Conservation (phyloP, 2,888 invertebrate genomes). For the Coleophora flavipennella region DNA sequence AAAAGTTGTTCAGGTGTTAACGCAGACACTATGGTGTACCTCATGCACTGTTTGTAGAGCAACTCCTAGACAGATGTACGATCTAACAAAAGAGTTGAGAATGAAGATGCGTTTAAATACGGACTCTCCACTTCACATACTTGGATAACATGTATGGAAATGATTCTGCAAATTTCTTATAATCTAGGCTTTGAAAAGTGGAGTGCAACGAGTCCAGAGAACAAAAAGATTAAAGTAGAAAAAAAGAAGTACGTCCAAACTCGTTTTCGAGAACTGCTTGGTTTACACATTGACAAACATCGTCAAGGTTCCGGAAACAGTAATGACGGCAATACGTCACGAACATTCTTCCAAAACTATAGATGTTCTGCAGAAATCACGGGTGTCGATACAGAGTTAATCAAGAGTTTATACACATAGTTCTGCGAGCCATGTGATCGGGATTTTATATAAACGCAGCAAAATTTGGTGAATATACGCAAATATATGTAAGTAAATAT, state of each 20-base stretch:
- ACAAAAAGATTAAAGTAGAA: slow-evolving; percentile 3
- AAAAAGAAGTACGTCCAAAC: slow-evolving; percentile 2
- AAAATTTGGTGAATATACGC: slow-evolving; percentile 7
- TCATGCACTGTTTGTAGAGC: too few relatives aligned
- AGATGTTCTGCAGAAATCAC: background rate
- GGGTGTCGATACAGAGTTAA: background rate
- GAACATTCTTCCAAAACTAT: slow-evolving; percentile 8
- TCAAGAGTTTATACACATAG: slow-evolving; percentile 6
- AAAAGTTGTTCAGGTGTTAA: too few relatives aligned
- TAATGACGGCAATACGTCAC: slow-evolving; percentile 12
- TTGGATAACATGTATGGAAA: background rate
- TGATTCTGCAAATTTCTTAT: slow-evolving; percentile 4
- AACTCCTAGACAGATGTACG: too few relatives aligned
- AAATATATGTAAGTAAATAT: slow-evolving; percentile 1
- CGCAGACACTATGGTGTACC: too few relatives aligned
- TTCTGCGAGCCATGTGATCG: slow-evolving; percentile 4
- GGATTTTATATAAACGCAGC: slow-evolving; percentile 1
- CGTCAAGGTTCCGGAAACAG: slow-evolving; percentile 7
- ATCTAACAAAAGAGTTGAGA: too few relatives aligned
- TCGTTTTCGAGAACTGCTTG: too few relatives aligned
- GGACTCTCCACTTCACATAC: background rate
- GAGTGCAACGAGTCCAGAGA: slow-evolving; percentile 8
- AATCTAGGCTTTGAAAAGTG: slow-evolving; percentile 4
- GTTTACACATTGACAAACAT: slow-evolving; percentile 4
- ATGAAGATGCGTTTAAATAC: too few relatives aligned